phyloP scores from a whole-genome alignment of 2,888 invertebrate species.

The Erebia aethiops region DNA sequence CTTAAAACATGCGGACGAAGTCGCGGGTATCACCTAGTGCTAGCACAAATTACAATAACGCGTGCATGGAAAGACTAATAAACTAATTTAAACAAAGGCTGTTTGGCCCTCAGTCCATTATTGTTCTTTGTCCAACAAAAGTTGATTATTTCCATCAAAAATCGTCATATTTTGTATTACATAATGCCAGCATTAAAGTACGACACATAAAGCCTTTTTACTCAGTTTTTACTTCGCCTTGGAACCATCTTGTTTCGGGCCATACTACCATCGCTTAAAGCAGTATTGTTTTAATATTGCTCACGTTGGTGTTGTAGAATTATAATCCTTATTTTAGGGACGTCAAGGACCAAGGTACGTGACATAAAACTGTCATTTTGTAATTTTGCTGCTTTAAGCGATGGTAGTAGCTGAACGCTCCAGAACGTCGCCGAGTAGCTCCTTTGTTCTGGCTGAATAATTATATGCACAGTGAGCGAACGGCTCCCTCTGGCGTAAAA shows the following conservation, averaged over 20 bases:
- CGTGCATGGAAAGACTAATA: no score
- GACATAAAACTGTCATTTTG: no score
- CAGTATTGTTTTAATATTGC: no score
- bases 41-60: no score
- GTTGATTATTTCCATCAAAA: background rate
- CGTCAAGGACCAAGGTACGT: no score
- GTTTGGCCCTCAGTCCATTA: background rate
- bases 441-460: constrained; percentile 35
- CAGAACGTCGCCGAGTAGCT: constrained; percentile 22
- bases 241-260: constrained; percentile 24
- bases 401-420: background rate
- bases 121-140: background rate
- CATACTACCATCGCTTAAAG: no score
- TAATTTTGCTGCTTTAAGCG: constrained; percentile 8
- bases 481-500: constrained; percentile 27
- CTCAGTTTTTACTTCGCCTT: constrained; percentile 21
- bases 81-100: background rate
- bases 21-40: no score
- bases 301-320: no score
- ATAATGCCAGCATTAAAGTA: background rate
- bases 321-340: no score
- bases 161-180: background rate
- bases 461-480: constrained; percentile 35
- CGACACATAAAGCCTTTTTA: constrained; percentile 22
- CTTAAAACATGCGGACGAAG: no score